Evolutionary conservation across 1,140 invertebrate species (phyloP).

Genomic region (Amphibalanus amphitrite): DNA sequence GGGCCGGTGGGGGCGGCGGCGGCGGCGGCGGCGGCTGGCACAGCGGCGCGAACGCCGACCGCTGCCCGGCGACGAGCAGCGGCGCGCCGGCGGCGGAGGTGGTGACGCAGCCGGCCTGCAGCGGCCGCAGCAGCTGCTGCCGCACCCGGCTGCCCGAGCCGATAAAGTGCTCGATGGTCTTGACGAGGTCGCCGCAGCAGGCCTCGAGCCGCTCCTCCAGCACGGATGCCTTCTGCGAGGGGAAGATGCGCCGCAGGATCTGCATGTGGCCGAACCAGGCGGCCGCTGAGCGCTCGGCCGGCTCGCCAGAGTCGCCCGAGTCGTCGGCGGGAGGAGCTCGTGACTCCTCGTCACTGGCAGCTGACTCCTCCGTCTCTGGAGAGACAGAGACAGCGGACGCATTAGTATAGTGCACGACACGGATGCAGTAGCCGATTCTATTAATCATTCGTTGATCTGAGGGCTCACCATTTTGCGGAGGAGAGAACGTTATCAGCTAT

Average conservation of each 20-base stretch:
- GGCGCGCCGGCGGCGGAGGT: too few relatives aligned
- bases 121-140: neutral
- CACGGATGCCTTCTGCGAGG: conserved; percentile 60
- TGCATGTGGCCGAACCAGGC: conserved; percentile 34
- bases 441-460: too few relatives aligned
- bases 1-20: too few relatives aligned
- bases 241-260: conserved; percentile 68
- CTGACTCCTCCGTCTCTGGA: neutral
- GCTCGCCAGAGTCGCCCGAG: neutral
- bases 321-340: neutral
- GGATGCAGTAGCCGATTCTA: too few relatives aligned
- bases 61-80: neutral
- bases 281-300: neutral
- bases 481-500: too few relatives aligned
- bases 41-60: neutral
- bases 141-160: conserved; percentile 3
- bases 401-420: too few relatives aligned
- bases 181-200: conserved; percentile 67
- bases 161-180: conserved; percentile 48
- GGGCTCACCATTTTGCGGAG: too few relatives aligned
- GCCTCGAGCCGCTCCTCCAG: conserved; percentile 68
- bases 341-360: neutral
- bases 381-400: too few relatives aligned
- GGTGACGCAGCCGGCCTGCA: neutral
- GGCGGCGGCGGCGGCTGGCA: neutral